Conservation (phyloP, 2,113 vertebrate species). For the Pardalotus punctatus region DNA sequence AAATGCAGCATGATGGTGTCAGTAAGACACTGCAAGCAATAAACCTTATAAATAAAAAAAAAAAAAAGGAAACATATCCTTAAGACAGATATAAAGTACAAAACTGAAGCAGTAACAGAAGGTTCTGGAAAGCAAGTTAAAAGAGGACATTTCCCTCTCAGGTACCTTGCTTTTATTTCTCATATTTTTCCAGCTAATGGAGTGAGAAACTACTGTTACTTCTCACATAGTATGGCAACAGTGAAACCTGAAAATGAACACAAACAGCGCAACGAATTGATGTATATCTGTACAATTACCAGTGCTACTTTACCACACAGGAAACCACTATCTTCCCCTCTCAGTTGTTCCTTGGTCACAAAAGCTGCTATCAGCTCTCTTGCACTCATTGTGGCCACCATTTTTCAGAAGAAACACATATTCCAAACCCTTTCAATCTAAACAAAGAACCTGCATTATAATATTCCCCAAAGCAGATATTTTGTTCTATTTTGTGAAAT, state of each 20-base stretch:
- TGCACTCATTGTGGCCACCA: accelerated
- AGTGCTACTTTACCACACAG: background rate
- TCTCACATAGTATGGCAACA: background rate
- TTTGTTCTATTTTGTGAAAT: background rate
- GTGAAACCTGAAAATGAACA: background rate
- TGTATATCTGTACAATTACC: background rate
- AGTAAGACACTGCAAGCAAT: background rate
- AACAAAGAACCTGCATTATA: background rate
- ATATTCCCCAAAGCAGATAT: background rate
- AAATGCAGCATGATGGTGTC: background rate
- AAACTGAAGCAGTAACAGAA: background rate
- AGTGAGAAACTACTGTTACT: background rate
- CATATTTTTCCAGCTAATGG: background rate
- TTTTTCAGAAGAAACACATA: background rate
- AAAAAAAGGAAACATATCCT: background rate
- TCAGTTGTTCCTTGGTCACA: background rate
- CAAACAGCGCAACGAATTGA: background rate
- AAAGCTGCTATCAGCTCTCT: background rate
- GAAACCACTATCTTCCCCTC: background rate
- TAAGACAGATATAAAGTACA: background rate
- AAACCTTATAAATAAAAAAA: background rate
- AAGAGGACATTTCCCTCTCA: background rate
- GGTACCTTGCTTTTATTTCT: background rate
- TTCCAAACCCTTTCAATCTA: background rate
- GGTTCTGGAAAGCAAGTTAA: background rate